A percentile compares a stretch with the other conserved stretches of the same genome.
Evolutionary conservation across 1,140 invertebrate genomes (phyloP).

Genomic region (Tenebrio molitor): DNA sequence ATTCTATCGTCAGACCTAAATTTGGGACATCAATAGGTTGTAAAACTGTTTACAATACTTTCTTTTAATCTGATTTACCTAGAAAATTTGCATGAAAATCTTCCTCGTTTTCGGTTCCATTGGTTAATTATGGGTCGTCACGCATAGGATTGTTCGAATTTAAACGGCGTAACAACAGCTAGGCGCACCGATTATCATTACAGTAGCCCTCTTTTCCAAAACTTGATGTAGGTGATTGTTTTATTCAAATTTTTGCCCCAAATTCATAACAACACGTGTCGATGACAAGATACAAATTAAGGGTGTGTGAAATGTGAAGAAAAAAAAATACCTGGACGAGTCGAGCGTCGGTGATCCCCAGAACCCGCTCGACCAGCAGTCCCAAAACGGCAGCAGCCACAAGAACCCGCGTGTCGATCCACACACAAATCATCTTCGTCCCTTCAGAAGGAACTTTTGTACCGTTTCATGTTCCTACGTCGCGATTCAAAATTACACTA

Average conservation of each 20-base stretch:
- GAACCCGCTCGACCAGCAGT: background rate
- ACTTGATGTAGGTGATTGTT: background rate
- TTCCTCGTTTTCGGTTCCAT: conserved; percentile 54
- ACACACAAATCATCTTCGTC: background rate
- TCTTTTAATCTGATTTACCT: conserved; percentile 28
- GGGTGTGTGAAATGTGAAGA: background rate
- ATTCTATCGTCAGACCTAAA: no score
- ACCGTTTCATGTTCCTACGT: conserved; percentile 24
- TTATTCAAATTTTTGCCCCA: conserved; percentile 23
- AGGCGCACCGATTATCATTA: conserved; percentile 17
- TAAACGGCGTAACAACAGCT: conserved; percentile 48
- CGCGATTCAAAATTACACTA: conserved; percentile 22
- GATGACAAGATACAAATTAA: no score
- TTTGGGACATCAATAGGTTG: no score
- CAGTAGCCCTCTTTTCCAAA: conserved; percentile 23
- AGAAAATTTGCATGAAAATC: conserved; percentile 47
- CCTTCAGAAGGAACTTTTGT: conserved; percentile 7
- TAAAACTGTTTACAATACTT: conserved; percentile 41
- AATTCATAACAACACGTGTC: no score
- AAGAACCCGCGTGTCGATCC: background rate
- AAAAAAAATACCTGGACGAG: conserved; percentile 38
- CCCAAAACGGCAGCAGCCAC: conserved; percentile 7
- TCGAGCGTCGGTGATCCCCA: conserved; percentile 17
- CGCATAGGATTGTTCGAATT: conserved; percentile 52
- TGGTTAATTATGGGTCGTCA: conserved; percentile 58